Base-by-base conservation (phyloP, 2,113 vertebrate species). In the Gobio gobio region DNA sequence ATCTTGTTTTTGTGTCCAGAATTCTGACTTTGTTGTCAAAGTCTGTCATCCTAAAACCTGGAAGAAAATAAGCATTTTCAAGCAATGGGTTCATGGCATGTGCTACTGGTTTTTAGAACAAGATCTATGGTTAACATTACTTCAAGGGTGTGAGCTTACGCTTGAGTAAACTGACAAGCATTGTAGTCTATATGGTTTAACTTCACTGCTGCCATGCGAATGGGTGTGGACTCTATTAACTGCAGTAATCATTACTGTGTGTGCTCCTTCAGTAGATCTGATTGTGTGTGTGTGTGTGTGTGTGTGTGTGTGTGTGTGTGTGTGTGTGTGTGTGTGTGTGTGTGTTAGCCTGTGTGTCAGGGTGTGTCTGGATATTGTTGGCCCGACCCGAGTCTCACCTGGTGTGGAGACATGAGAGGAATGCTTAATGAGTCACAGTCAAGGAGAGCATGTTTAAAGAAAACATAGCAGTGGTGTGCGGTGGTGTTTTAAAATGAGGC, bases 361-460 rank as follows among this genome's bases (percentile, higher is more conserved):
- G 77, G 77, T 79, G 77, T 79, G 78, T 63, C 58, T 63, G 78
- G n/a, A 26, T 80, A 63, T 64, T 80, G 58, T 80, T n/a, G n/a
- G 58, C 58, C n/a, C 45, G 58, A 47, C 58, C 33, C 9, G 33
- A 78, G 33, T 78, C 54, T 78, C 54, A 63, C 78, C n/a, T 24
- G 36, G 20, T 80, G 58, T 14, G 40, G n/a, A 45, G 22, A 26
- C 36, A 26, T 29, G 33, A 26, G 22, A 47, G 33, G 36, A 79
- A 79, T 79, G 36, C 26, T 18, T 26, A 80, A 64, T 29, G 40
- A 79, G 40, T 79, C 56, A 45, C 58, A 45, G 36, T 79, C 33
- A 59, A 80, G 78, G 58, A 47, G 78, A 80, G 40, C 40, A 63
- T 10, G 58, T 79, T 79, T n/a, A n/a, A n/a, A n/a, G n/a, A n/a